These are phyloP conservation scores for Notarius quadriscutis DNA, from an alignment of 2,113 vertebrate species.

Conservation along the genomic window DNA sequence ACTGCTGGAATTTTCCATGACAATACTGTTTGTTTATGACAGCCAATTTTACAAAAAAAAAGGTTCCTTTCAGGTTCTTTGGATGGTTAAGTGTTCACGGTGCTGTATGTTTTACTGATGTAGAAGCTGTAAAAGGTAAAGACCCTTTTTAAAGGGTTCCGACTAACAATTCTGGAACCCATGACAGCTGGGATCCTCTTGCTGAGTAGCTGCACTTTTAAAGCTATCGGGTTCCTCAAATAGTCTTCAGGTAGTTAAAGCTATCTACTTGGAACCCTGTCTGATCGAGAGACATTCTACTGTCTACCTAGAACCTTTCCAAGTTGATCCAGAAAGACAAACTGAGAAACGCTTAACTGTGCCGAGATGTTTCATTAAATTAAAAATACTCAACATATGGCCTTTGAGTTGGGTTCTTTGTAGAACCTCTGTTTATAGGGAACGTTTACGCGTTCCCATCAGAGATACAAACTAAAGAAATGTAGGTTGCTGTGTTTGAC, in stretches of 20 bases:
- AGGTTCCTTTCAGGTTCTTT: not conserved
- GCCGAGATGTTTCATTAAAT: not conserved
- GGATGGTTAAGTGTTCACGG: not conserved
- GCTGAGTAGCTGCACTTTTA: not conserved
- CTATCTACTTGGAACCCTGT: not conserved
- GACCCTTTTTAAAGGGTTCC: too few species aligned
- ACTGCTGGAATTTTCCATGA: too few species aligned
- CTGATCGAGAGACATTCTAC: not conserved
- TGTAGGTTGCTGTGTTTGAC: not conserved
- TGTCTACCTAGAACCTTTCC: not conserved
- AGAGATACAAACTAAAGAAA: not conserved
- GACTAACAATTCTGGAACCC: too few species aligned
- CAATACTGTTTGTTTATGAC: too few species aligned
- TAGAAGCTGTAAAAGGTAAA: not conserved
- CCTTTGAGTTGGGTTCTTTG: not conserved
- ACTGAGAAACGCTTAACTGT: not conserved
- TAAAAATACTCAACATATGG: not conserved
- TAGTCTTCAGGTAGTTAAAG: not conserved
- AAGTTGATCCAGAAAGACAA: not conserved
- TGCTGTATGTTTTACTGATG: not conserved
- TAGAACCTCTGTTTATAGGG: not conserved
- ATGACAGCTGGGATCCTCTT: too few species aligned
- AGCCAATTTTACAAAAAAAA: not conserved
- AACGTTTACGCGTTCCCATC: not conserved
- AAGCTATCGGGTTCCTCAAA: not conserved